Conservation (phyloP, 2,113 vertebrate species). For the Spea bombifrons region DNA sequence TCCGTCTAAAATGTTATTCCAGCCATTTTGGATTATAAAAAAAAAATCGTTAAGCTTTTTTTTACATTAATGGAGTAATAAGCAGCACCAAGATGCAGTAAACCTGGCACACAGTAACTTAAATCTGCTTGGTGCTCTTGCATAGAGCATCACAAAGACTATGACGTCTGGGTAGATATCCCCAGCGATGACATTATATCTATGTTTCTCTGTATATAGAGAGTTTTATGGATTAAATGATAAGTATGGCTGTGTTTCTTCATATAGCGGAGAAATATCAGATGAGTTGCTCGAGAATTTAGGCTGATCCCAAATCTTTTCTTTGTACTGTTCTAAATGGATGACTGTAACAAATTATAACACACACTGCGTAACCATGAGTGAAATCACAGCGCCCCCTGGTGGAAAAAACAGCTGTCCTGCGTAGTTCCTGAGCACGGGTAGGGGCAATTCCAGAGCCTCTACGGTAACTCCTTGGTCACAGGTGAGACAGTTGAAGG, state of each 20-base stretch:
- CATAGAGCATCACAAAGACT: not conserved
- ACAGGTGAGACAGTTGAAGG: no score
- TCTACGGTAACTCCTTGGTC: no score
- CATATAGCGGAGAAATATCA: not conserved
- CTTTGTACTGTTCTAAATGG: no score
- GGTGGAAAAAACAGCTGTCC: not conserved
- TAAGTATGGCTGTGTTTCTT: not conserved
- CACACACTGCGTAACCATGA: not conserved
- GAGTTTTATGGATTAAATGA: not conserved
- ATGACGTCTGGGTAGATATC: not conserved
- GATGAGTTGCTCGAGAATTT: not conserved
- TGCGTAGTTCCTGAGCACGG: not conserved
- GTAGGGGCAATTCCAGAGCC: not conserved
- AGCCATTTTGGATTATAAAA: no score
- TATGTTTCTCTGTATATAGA: not conserved
- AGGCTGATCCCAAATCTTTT: not conserved
- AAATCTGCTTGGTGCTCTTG: not conserved
- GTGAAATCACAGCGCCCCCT: not conserved
- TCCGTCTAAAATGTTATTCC: no score
- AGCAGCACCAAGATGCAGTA: no score
- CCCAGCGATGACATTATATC: constrained; percentile 4
- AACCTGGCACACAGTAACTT: not conserved
- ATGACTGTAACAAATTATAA: not conserved
- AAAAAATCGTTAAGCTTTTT: no score
- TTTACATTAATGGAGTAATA: no score